These are phyloP conservation scores for Eilema caniola DNA, from an alignment of 2,888 invertebrate species.

Conservation along the genomic window DNA sequence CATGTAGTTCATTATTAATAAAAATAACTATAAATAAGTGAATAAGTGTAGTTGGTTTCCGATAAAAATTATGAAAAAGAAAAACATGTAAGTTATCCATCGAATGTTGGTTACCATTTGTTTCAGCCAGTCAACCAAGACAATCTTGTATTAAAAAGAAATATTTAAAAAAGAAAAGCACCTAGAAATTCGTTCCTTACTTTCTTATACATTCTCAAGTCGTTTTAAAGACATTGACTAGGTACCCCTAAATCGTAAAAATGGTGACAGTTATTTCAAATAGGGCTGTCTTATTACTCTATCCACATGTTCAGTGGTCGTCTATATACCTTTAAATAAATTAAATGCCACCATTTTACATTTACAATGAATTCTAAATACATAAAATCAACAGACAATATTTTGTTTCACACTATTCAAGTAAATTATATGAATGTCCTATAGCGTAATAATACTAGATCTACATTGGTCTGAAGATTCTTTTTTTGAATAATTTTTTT, in stretches of 20 bases:
- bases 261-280: conserved; percentile 35
- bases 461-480: conserved; percentile 10
- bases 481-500: neutral
- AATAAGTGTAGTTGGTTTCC: conserved; percentile 56
- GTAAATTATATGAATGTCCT: conserved; percentile 50
- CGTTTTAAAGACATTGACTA: conserved; percentile 53
- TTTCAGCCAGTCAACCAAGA: conserved; percentile 40
- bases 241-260: conserved; percentile 45
- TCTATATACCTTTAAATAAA: conserved; percentile 11
- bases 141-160: conserved; percentile 27
- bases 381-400: conserved; percentile 51
- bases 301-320: conserved; percentile 4
- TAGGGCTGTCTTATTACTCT: neutral
- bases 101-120: conserved; percentile 28
- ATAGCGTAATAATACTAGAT: conserved; percentile 33
- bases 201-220: conserved; percentile 51
- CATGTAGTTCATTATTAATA: conserved; percentile 76
- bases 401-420: conserved; percentile 45
- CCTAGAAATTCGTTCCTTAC: conserved; percentile 62
- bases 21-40: conserved; percentile 64
- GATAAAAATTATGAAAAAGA: conserved; percentile 11
- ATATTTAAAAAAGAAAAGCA: conserved; percentile 58
- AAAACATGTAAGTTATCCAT: conserved; percentile 24
- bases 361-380: conserved; percentile 50
- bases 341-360: conserved; percentile 41